phyloP scores from a whole-genome alignment of 2,888 invertebrate genomes.

The Zygaena filipendulae region DNA sequence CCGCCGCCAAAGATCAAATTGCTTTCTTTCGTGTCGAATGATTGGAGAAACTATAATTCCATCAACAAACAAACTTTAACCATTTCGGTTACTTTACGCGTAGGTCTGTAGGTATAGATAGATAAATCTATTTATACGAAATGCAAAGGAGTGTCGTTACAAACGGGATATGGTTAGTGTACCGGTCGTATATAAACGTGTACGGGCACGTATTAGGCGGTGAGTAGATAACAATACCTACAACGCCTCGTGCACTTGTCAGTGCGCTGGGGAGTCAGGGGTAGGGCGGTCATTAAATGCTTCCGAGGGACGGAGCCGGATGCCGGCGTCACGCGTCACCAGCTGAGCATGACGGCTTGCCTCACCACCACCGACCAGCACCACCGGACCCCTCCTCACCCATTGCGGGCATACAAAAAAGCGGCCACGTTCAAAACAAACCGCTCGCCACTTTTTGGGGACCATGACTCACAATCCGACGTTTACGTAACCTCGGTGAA shows the following conservation, averaged over 20 bases:
- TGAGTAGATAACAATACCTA: too few species aligned
- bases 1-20: too few species aligned
- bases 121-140: too few species aligned
- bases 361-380: slow-evolving; percentile 31
- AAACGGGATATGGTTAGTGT: too few species aligned
- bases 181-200: too few species aligned
- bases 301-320: slow-evolving; percentile 52
- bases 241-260: slow-evolving; percentile 20
- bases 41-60: too few species aligned
- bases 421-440: slow-evolving; percentile 7
- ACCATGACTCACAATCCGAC: slow-evolving; percentile 10
- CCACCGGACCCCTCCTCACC: slow-evolving; percentile 18
- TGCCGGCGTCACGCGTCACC: slow-evolving; percentile 50
- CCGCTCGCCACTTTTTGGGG: slow-evolving; percentile 8
- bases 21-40: too few species aligned
- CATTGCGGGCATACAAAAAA: slow-evolving; percentile 5
- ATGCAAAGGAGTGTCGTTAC: too few species aligned
- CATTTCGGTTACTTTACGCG: too few species aligned
- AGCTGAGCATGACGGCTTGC: slow-evolving; percentile 52
- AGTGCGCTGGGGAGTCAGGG: slow-evolving; percentile 20
- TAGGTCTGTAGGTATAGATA: too few species aligned
- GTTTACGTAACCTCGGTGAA: slow-evolving; percentile 24
- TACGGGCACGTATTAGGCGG: too few species aligned
- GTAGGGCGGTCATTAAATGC: slow-evolving; percentile 36
- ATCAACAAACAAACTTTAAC: too few species aligned